Evolutionary conservation across 2,113 vertebrate species (phyloP).

Genomic region (Callaeas wilsoni): DNA sequence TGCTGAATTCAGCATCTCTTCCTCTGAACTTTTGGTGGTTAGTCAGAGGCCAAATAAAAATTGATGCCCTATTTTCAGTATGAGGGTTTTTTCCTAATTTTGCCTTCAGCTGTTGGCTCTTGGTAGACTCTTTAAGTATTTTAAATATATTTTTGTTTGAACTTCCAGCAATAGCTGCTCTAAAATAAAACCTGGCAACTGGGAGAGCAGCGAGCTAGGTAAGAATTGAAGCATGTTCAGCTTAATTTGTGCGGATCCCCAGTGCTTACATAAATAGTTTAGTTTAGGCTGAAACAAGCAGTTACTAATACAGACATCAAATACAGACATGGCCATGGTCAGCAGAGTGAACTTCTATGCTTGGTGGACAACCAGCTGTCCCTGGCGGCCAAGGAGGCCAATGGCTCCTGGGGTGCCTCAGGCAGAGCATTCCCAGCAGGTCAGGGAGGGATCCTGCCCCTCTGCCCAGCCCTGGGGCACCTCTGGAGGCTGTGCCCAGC

Average conservation of each 20-base stretch:
- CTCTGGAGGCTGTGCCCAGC: not conserved
- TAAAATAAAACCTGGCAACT: slow-evolving; percentile 38
- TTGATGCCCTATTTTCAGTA: not conserved
- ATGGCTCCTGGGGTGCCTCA: rapidly evolving
- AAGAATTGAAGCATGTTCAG: not conserved
- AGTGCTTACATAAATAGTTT: not conserved
- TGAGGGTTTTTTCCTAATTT: not conserved
- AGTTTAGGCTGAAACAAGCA: slow-evolving; percentile 17
- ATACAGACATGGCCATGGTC: not conserved
- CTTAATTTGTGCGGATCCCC: not conserved
- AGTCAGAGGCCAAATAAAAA: slow-evolving; percentile 11
- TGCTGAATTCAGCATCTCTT: not conserved
- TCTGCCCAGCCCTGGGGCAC: not conserved
- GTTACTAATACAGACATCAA: not conserved
- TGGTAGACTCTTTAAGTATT: slow-evolving; percentile 16
- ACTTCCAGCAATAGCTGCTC: slow-evolving; percentile 9
- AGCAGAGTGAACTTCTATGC: not conserved
- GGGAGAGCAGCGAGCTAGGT: not conserved
- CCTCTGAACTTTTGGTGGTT: not conserved
- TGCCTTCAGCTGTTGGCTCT: slow-evolving; percentile 37
- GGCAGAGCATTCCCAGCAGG: not conserved
- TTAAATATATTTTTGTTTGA: slow-evolving; percentile 35
- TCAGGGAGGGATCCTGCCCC: not conserved
- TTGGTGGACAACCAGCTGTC: not conserved
- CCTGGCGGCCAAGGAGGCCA: not conserved